Evolutionary conservation across 2,888 invertebrate species (phyloP), one percentile per base, ranked within the genome.

Genomic region (Aphidoletes aphidimyza): DNA sequence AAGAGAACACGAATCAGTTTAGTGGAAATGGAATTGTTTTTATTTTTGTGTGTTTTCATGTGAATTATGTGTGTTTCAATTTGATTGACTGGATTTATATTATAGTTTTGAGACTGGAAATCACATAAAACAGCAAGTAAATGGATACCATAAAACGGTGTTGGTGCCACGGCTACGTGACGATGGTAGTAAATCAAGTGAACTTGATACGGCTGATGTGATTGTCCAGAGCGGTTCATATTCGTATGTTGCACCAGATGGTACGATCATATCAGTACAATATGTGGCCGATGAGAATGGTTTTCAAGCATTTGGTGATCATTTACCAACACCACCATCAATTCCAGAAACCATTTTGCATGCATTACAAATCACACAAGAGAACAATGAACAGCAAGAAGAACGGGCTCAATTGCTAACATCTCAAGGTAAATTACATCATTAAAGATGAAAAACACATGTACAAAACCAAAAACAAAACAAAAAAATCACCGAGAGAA

Each of bases 71-170:
- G 11, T 11, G 39, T 8, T 39, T 39, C 39, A n/a, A n/a, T n/a
- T 34, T 30, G 11, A 22, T 37, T 39, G 42, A 30, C 47, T 83
- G 22, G 17, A 5, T 39, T 11, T 34, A n/a, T 6, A 36, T 37
- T 22, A 11, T 87, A 95, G 95, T 88, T 95, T 93, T 87, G 95
- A 95, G 91, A 94, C 95, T 30, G 95, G 93, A 2, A 95, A 95
- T 88, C 95, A 95, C 85, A 95, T 95, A 85, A 92, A 93, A 87
- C 93, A 95, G 0, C 94, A 95, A 90, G 94, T 95, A 89, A 91
- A 91, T 69, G 94, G 94, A 36, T 94, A 92, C 88, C 91, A 94
- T 86, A 95, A 95, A 89, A 91, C 92, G 85, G 88, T 93, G 54
- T 91, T 92, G 11, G 90, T 90, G 86, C 88, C 89, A 84, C 88